phyloP scores from a whole-genome alignment of 2,113 vertebrate species.

The Ictalurus furcatus region DNA sequence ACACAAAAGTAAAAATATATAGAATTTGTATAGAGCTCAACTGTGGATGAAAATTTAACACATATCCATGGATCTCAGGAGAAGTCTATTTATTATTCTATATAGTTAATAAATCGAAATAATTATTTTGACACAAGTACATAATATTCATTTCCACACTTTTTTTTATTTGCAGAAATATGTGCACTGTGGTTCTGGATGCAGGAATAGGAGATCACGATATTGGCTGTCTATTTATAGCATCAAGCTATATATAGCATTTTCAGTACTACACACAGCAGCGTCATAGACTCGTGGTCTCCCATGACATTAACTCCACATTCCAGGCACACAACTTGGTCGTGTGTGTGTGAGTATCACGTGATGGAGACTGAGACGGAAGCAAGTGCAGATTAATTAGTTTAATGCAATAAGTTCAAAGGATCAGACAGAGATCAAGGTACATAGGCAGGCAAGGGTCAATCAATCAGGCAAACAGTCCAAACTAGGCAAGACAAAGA shows the following conservation, averaged over 20 bases:
- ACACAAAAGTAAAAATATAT: neutral
- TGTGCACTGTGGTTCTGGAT: neutral
- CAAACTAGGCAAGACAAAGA: no score
- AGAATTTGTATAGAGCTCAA: neutral
- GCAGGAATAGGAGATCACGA: neutral
- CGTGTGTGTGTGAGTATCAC: neutral
- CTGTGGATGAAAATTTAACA: neutral
- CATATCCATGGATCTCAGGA: no score
- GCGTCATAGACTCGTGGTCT: constrained; percentile 1
- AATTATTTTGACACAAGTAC: neutral
- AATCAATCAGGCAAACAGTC: no score
- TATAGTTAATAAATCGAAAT: neutral
- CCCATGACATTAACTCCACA: constrained; percentile 15
- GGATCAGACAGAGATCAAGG: no score
- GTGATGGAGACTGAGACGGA: no score
- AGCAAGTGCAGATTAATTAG: no score
- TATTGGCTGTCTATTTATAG: constrained; percentile 35
- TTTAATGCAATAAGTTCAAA: no score
- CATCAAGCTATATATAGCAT: constrained; percentile 21
- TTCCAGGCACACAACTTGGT: neutral
- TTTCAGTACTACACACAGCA: constrained; percentile 1
- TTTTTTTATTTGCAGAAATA: neutral
- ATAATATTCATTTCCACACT: neutral
- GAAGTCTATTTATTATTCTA: neutral
- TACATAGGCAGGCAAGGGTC: no score